A percentile compares a stretch with the other conserved stretches of the same genome.
Evolutionary conservation across 2,888 invertebrate genomes (phyloP).

Genomic region (Protonemura montana): DNA sequence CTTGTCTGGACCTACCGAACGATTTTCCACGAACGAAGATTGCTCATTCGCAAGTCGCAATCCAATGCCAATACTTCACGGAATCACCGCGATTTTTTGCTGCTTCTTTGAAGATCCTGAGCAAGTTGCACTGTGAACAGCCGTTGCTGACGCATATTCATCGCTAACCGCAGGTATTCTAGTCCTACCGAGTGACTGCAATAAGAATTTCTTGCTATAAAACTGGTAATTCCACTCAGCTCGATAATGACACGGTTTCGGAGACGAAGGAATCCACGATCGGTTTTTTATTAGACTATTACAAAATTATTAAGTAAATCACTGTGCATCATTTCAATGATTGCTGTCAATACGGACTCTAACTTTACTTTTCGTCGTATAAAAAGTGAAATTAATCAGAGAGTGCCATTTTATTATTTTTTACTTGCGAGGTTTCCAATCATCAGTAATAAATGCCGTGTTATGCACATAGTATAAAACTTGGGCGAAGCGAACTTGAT

Average conservation of each 20-base stretch:
- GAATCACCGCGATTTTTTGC: neutral
- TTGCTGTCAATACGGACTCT: neutral
- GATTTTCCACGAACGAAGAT: neutral
- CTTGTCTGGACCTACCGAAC: neutral
- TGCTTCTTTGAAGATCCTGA: neutral
- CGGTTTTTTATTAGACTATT: neutral
- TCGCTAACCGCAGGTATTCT: neutral
- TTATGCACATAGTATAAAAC: neutral
- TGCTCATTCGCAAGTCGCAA: neutral
- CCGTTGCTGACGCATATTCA: neutral
- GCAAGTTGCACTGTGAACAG: neutral
- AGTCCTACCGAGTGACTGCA: neutral
- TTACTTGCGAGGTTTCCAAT: neutral
- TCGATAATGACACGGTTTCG: slow-evolving; percentile 16
- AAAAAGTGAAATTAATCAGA: neutral
- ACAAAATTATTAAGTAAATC: neutral
- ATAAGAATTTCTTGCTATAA: neutral
- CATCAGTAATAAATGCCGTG: neutral
- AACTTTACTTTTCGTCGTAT: neutral
- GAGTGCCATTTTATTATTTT: neutral
- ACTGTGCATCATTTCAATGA: neutral
- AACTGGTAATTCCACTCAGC: slow-evolving; percentile 34
- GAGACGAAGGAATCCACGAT: neutral
- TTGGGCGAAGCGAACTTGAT: neutral
- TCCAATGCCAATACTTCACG: slow-evolving; percentile 9